Evolutionary conservation across 2,888 invertebrate species (phyloP).

Genomic region (Horisme vitalbata): DNA sequence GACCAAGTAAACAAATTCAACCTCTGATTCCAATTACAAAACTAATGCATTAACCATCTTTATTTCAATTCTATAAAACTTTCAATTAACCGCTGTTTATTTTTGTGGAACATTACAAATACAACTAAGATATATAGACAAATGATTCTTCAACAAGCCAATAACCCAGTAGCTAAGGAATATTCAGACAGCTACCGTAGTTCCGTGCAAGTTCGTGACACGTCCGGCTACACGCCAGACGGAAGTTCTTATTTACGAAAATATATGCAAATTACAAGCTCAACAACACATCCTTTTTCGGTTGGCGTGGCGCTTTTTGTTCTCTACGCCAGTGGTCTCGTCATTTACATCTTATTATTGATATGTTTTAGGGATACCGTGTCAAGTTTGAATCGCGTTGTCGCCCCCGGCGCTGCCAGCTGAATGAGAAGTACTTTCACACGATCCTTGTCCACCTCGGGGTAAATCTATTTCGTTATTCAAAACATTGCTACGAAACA

Average conservation of each 20-base stretch:
- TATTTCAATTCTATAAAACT: no score
- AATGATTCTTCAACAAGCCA: no score
- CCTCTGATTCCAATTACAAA: no score
- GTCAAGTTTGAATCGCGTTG: constrained; percentile 69
- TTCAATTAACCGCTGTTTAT: no score
- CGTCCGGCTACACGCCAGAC: constrained; percentile 58
- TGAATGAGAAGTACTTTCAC: constrained; percentile 70
- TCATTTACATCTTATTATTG: constrained; percentile 78
- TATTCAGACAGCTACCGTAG: constrained; percentile 46
- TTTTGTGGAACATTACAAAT: no score
- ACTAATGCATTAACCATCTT: no score
- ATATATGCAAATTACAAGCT: constrained; percentile 74
- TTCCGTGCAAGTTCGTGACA: constrained; percentile 55
- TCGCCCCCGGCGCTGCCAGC: constrained; percentile 52
- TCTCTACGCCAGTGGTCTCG: constrained; percentile 58
- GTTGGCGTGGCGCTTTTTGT: constrained; percentile 55
- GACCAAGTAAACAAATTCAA: no score
- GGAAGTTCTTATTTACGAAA: constrained; percentile 77
- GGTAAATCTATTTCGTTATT: constrained; percentile 44
- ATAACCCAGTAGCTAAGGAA: constrained; percentile 34
- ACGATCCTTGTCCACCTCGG: constrained; percentile 43
- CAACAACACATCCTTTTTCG: constrained; percentile 61
- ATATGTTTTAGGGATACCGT: constrained; percentile 69
- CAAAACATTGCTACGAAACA: constrained; percentile 45
- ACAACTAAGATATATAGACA: no score